Evolutionary conservation across 2,113 vertebrate genomes (phyloP).

Genomic region (Spermophilus dauricus): DNA sequence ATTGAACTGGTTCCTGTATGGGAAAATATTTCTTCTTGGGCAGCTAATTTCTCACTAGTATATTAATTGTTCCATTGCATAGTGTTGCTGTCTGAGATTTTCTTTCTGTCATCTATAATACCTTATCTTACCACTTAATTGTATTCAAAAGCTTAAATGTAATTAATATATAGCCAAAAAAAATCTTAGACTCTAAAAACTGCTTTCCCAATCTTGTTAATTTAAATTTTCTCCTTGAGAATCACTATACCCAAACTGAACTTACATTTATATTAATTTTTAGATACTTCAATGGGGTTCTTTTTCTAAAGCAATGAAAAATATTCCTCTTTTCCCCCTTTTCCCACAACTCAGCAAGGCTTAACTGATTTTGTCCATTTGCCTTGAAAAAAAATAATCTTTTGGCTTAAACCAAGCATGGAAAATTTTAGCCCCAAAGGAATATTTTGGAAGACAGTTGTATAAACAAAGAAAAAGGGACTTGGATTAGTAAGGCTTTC

Average conservation of each 20-base stretch:
- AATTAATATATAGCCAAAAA: conserved; percentile 12
- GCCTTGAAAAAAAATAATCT: conserved; percentile 43
- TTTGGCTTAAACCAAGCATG: conserved; percentile 74
- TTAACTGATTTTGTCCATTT: conserved; percentile 71
- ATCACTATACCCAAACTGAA: conserved; percentile 34
- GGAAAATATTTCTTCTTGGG: conserved; percentile 35
- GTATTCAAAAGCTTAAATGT: conserved; percentile 7
- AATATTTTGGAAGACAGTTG: conserved; percentile 72
- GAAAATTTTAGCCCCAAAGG: conserved; percentile 76
- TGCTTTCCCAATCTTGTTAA: conserved; percentile 18
- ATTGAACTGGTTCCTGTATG: not conserved
- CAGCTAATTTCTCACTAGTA: not conserved
- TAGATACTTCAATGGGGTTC: conserved; percentile 28
- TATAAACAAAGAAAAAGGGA: conserved; percentile 71
- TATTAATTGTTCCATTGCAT: not conserved
- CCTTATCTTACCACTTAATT: not conserved
- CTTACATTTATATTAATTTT: conserved; percentile 48
- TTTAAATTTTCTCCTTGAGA: conserved; percentile 63
- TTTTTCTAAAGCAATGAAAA: conserved; percentile 63
- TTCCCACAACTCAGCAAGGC: conserved; percentile 49
- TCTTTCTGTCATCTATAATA: not conserved
- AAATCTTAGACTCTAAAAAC: not conserved
- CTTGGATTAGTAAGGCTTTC: conserved; percentile 67
- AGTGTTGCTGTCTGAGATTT: not conserved
- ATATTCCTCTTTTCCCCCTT: not conserved